These are phyloP conservation scores for Marmota monax DNA, from an alignment of 2,113 vertebrate species.

Conservation along the genomic window DNA sequence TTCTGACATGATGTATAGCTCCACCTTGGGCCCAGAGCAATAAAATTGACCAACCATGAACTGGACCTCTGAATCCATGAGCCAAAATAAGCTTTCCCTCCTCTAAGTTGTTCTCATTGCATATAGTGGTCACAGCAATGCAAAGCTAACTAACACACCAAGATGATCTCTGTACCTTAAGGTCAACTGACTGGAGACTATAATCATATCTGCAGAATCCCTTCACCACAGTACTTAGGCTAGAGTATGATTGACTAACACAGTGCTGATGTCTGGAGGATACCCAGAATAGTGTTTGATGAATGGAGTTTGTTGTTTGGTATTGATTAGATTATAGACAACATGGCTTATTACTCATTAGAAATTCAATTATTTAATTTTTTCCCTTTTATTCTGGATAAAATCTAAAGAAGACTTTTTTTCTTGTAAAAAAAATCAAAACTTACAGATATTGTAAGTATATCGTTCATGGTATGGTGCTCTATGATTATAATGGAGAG, in stretches of 20 bases:
- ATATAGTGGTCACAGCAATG: too few species aligned
- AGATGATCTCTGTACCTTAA: conserved; percentile 3
- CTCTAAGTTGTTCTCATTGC: too few species aligned
- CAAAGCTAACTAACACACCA: too few species aligned
- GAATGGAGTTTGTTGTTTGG: neutral
- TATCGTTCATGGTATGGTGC: neutral
- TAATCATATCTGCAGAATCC: neutral
- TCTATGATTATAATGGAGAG: conserved; percentile 5
- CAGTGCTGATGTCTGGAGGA: neutral
- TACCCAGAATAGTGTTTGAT: neutral
- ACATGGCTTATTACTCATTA: neutral
- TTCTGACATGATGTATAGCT: too few species aligned
- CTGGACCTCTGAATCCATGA: too few species aligned
- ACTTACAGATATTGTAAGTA: neutral
- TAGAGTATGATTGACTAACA: neutral
- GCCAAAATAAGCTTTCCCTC: too few species aligned
- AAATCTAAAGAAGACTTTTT: conserved; percentile 37
- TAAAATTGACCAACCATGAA: too few species aligned
- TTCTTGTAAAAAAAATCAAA: conserved; percentile 45
- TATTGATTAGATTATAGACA: conserved; percentile 37
- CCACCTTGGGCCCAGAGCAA: too few species aligned
- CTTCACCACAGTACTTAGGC: neutral
- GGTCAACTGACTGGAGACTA: neutral
- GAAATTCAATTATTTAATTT: conserved; percentile 44
- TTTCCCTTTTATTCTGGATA: conserved; percentile 41